phyloP scores from a whole-genome alignment of 2,113 vertebrate species.

The Ptychochromis oligacanthus region DNA sequence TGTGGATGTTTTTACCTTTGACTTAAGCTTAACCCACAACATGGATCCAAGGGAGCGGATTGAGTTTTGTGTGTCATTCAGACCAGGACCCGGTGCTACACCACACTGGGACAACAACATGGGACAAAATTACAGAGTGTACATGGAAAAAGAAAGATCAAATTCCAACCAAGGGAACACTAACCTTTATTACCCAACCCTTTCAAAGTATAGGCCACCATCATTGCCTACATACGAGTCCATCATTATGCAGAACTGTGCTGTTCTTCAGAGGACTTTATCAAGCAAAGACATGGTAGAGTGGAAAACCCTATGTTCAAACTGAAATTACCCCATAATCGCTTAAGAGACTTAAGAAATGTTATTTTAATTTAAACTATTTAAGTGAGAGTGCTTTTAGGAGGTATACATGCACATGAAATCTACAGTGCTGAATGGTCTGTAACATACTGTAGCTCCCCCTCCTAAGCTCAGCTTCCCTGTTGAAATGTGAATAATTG shows the following conservation, averaged over 20 bases:
- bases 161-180: neutral
- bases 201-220: neutral
- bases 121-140: slow-evolving; percentile 73
- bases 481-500: slow-evolving; percentile 46
- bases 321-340: neutral
- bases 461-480: neutral
- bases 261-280: slow-evolving; percentile 13
- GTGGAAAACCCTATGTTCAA: neutral
- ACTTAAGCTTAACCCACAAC: slow-evolving; percentile 63
- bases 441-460: neutral
- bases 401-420: neutral
- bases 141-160: slow-evolving; percentile 26
- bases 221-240: neutral
- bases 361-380: slow-evolving; percentile 7
- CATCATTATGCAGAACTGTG: neutral
- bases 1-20: slow-evolving; percentile 75
- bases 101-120: slow-evolving; percentile 73
- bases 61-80: slow-evolving; percentile 77
- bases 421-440: neutral
- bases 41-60: slow-evolving; percentile 36
- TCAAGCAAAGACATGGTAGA: slow-evolving; percentile 11
- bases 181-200: neutral
- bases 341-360: neutral
- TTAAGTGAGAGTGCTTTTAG: neutral
- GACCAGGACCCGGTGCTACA: slow-evolving; percentile 23